phyloP scores from a whole-genome alignment of 2,888 invertebrate species.

The Lepidocyrtoides sp. region DNA sequence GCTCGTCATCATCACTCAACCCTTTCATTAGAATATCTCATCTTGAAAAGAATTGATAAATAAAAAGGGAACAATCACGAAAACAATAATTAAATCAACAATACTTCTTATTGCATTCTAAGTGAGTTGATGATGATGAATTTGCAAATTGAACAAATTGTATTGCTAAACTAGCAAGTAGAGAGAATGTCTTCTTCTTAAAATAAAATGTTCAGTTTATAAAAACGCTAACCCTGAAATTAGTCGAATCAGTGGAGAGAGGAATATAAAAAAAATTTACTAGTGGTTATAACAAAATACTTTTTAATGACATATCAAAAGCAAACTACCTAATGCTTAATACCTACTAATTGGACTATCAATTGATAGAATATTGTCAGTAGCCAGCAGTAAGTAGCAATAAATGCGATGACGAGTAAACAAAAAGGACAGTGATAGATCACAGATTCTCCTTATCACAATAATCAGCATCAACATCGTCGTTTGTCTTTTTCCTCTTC shows the following conservation, averaged over 20 bases:
- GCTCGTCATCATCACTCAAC: constrained; percentile 10
- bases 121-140: constrained; percentile 49
- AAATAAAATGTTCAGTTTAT: not conserved
- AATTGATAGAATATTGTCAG: not conserved
- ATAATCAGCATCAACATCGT: not conserved
- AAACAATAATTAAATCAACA: constrained; percentile 1
- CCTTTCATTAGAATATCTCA: not conserved
- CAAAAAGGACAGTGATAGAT: constrained; percentile 27
- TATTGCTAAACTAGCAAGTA: not conserved
- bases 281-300: constrained; percentile 23
- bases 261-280: not conserved
- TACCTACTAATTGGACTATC: constrained; percentile 28
- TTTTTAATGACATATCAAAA: constrained; percentile 21
- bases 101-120: not conserved
- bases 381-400: not conserved
- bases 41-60: constrained; percentile 18
- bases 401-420: constrained; percentile 17
- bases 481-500: constrained; percentile 32
- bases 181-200: not conserved
- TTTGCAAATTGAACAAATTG: constrained; percentile 9
- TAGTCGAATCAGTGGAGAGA: constrained; percentile 37
- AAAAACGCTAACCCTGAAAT: constrained; percentile 58
- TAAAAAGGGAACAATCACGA: constrained; percentile 20
- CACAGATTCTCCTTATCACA: constrained; percentile 20
- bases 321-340: constrained; percentile 5